Evolutionary conservation across 2,888 invertebrate species (phyloP).

Genomic region (Hydrotaea diabolus): DNA sequence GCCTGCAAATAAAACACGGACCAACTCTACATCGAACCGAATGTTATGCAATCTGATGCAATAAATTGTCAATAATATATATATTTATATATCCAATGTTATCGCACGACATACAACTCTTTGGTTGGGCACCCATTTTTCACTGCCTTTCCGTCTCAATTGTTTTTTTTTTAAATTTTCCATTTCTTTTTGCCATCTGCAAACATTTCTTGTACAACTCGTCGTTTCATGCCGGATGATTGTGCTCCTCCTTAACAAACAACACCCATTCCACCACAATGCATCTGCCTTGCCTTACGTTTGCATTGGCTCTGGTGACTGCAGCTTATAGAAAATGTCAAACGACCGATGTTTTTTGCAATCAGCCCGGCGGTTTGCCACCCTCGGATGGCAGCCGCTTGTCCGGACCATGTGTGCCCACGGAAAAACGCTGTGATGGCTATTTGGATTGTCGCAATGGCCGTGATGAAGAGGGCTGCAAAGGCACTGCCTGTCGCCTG

Average conservation of each 20-base stretch:
- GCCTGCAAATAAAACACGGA: not conserved
- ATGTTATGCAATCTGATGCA: constrained; percentile 22
- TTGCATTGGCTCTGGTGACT: not conserved
- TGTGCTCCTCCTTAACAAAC: constrained; percentile 4
- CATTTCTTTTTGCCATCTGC: constrained; percentile 1
- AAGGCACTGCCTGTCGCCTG: constrained; percentile 86
- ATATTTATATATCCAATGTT: constrained; percentile 15
- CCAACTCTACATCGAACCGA: not conserved
- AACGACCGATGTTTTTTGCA: constrained; percentile 93
- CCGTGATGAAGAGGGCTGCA: constrained; percentile 90
- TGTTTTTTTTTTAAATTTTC: not conserved
- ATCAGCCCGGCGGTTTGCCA: constrained; percentile 83
- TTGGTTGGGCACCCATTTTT: not conserved
- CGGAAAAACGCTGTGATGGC: constrained; percentile 95
- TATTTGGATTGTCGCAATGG: constrained; percentile 92
- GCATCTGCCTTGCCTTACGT: not conserved
- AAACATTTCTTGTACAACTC: constrained; percentile 9
- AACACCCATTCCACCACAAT: not conserved
- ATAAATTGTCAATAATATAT: constrained; percentile 41
- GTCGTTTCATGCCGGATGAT: constrained; percentile 20
- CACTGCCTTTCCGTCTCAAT: too few species aligned
- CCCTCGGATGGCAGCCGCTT: constrained; percentile 82
- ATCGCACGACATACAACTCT: not conserved
- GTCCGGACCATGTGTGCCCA: constrained; percentile 92
- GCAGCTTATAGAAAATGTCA: constrained; percentile 93